phyloP scores from a whole-genome alignment of 2,113 vertebrate species.

The Plestiodon gilberti region DNA sequence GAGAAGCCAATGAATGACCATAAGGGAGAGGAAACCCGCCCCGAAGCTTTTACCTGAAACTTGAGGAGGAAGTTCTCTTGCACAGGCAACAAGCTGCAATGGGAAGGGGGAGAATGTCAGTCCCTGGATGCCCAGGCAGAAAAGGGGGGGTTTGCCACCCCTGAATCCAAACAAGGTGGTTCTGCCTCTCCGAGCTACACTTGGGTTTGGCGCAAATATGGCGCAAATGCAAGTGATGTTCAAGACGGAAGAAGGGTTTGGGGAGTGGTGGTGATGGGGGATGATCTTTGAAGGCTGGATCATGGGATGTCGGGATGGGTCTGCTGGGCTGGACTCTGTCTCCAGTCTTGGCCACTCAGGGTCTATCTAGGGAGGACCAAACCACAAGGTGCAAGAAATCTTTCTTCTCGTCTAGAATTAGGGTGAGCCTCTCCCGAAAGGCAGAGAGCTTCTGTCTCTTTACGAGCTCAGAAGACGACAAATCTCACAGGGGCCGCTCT shows the following conservation, averaged over 20 bases:
- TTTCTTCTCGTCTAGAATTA: not conserved
- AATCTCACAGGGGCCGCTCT: no score
- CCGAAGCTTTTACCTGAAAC: constrained; percentile 86
- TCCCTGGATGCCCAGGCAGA: not conserved
- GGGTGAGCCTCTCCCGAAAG: not conserved
- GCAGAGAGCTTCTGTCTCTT: not conserved
- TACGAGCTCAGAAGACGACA: not conserved
- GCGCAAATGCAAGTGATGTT: not conserved
- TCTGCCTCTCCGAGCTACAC: no score
- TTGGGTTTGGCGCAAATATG: not conserved
- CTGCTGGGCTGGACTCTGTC: not conserved
- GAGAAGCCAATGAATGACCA: not conserved
- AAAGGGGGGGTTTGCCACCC: rapidly evolving
- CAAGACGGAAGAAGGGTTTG: not conserved
- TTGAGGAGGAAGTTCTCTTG: constrained; percentile 98
- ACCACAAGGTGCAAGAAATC: not conserved
- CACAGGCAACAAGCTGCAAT: constrained; percentile 90
- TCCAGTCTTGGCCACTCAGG: not conserved
- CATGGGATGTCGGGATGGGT: not conserved
- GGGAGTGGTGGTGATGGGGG: not conserved
- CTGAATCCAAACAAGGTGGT: not conserved
- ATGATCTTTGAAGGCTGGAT: not conserved
- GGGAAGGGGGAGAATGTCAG: constrained; percentile 33
- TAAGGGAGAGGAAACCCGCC: not conserved
- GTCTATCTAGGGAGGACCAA: not conserved